Base-by-base conservation (phyloP, 1,140 invertebrate species). In the Scaptomyza montana region DNA sequence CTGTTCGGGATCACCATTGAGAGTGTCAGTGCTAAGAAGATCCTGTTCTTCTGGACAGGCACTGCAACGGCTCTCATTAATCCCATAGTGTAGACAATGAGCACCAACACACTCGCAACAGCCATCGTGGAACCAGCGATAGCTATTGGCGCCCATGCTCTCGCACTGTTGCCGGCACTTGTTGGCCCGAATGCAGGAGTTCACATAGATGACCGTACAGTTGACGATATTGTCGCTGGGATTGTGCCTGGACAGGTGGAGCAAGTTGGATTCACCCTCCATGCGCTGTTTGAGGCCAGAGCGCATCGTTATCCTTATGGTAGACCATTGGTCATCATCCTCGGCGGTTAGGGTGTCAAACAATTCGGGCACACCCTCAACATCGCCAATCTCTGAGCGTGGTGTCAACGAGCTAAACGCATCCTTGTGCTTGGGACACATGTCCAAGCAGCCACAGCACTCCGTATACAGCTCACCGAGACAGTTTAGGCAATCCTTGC, bases 91-190 rank as follows among this genome's bases (percentile, higher is more conserved):
- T 13, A 97, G 94, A 89, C 98, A 99, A 39, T 95, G 95, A 63
- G 96, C 94, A 7, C 98, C 97, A 53, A 99, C 94, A 92, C 98
- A 99, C 92, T 99, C 96, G 92, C 98, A 99, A 90, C 98, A 99
- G 4, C 97, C 98, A 91, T 98, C 96, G 91, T 98, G 97, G 92
- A 99, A 99, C 97, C 97, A 98, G 77, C 98, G 85, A 69, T 91
- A 92, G 53, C 90, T 91, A 51, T 74, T 91, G n/a, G 91, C 85
- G 0, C 91, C 91, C 91, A 92, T 92, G 53, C 85, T 91, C 28
- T 92, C 84, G 62, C 91, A 92, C 55, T 92, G 84, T 46, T 89
- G 68, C 13, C 66, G 74, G 63, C 91, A 99, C 89, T 98, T 98
- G 85, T 95, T 95, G 92, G 95, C 95, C 2, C 97, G 96, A 93